Base-by-base conservation (phyloP, 1,140 invertebrate species). In the Epicauta chinensis region DNA sequence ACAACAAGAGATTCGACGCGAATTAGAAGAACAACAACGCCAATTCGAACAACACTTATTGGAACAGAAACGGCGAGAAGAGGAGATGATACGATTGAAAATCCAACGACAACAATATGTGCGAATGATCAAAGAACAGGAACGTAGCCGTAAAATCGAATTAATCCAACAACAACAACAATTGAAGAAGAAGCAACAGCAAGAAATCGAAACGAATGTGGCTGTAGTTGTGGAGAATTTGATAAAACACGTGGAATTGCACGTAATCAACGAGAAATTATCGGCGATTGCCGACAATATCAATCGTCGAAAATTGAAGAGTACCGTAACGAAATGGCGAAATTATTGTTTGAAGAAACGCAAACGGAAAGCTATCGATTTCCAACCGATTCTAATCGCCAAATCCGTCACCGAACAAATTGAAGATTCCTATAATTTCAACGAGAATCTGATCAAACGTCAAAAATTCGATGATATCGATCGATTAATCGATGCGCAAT, bases 1-100 rank as follows among this genome's bases (percentile, higher is more conserved):
- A 15, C 34, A 97, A 71, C 90, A 94, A 69, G 92, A 95, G 66
- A 96, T 96, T 73, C 92, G 94, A 68, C 77, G 87, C 1, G 77
- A 73, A 51, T 78, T 82, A 48, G 76, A 79, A 52, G 82, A 87
- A 55, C 85, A 34, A 34, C 10, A 34, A 34, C 32, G 32, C 12
- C 32, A 12, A 11, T 86, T 58, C 76, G 80, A 43, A 16, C 12
- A 16, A 23, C n/a, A 14, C 5, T 32, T 13, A 35, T 32, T 30
- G 4, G 39, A 45, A 23, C 51, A 12, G 15, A 39, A 42, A 52
- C 65, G 1, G 52, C 67, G 13, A 59, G 34, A 32, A 46, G 23
- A 42, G 39, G 38, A n/a, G 45, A 46, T 11, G 16, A 43, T 48
- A 46, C 11, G 47, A 44, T 37, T 42, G 41, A 49, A 23, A 23